Evolutionary conservation across 2,113 vertebrate genomes (phyloP).

Genomic region (Burhinus oedicnemus): DNA sequence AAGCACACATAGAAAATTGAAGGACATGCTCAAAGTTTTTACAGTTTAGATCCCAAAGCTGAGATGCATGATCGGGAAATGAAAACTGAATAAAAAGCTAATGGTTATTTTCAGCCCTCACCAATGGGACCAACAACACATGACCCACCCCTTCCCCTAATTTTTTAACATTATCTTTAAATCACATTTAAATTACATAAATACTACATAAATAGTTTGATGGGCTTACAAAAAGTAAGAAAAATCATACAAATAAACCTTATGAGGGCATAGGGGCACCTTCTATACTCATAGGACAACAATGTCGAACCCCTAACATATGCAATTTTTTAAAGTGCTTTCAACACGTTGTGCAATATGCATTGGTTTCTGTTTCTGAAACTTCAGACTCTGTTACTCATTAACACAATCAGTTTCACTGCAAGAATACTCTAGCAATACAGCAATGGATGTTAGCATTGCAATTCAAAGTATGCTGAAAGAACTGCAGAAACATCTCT

Average conservation of each 20-base stretch:
- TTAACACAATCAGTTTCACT: not conserved
- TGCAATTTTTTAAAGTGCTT: not conserved
- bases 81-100: not conserved
- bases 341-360: not conserved
- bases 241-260: not conserved
- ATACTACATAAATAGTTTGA: not conserved
- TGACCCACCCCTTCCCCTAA: accelerated
- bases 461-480: not conserved
- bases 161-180: not conserved
- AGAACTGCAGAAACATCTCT: not conserved
- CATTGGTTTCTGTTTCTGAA: not conserved
- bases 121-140: not conserved
- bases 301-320: not conserved
- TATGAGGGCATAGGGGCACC: not conserved
- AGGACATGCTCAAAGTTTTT: not conserved
- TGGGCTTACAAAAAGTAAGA: not conserved
- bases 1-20: not conserved
- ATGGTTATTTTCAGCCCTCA: not conserved
- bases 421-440: not conserved
- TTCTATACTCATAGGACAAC: not conserved
- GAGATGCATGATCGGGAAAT: not conserved
- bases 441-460: not conserved
- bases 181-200: not conserved
- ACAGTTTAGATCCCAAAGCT: not conserved
- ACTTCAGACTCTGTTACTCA: not conserved